Base-by-base conservation (phyloP, 2,888 invertebrate species). In the Girardia tigrina region DNA sequence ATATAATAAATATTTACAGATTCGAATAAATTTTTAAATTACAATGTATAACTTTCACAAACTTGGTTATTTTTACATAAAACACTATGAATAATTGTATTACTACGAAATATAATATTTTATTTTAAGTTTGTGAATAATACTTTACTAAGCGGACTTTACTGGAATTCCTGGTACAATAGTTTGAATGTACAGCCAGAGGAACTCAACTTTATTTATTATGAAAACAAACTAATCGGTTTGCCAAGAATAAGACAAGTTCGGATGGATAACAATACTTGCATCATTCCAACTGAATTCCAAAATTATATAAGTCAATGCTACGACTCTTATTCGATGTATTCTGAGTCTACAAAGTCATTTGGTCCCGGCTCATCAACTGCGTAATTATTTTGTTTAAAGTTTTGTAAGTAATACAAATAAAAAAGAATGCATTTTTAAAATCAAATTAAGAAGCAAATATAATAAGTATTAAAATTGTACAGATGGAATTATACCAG, bases 151-250 rank as follows among this genome's bases (percentile, higher is more conserved):
- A 83, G 86, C 28, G 86, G 86, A n/a, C 82, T 88, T 36, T 88
- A 88, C 80, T 88, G 87, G 87, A 87, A 88, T 78, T 83, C 84
- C 70, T 87, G 86, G 86, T 87, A 87, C 80, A 83, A 82, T 79
- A 79, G 80, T 73, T 73, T 78, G 6, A 78, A 78, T 77, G 76
- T 80, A 14, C 78, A 80, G 1, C 78, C 81, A 8, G 80, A 80
- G 26, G 82, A 84, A 4, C 83, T 84, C 71, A 80, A 83, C 76
- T 85, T 84, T 77, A 82, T 88, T 78, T 82, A 86, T 78, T 84
- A 85, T 78, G 88, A 88, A 80, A 89, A 88, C 81, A 83, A 86
- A 36, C 79, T 89, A 42, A 79, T 89, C 1, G 89, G 89, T 0
- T 85, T 87, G 0, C 88, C 88, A 0, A 84, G 88, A 73, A 78